phyloP scores from a whole-genome alignment of 2,888 invertebrate species.

The Eupithecia abbreviata region DNA sequence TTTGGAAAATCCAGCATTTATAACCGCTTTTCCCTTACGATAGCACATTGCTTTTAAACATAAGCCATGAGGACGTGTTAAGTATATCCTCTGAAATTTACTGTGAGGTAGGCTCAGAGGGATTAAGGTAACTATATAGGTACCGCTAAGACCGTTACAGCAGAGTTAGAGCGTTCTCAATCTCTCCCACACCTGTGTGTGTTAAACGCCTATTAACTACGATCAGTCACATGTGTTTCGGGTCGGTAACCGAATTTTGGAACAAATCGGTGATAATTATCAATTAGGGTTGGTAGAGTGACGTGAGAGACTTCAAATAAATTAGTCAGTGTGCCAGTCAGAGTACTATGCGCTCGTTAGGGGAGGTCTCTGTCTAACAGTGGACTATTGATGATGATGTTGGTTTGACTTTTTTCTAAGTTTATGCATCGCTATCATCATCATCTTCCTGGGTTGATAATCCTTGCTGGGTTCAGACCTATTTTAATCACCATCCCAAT shows the following conservation, averaged over 20 bases:
- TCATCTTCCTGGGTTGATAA: not conserved
- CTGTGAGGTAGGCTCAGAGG: constrained; percentile 59
- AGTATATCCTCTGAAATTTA: constrained; percentile 62
- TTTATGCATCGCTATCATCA: not conserved
- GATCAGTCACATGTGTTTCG: constrained; percentile 14
- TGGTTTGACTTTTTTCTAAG: not conserved
- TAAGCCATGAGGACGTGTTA: constrained; percentile 38
- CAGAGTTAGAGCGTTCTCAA: constrained; percentile 36
- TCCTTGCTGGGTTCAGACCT: not conserved
- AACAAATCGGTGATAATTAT: constrained; percentile 4
- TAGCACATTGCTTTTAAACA: constrained; percentile 13
- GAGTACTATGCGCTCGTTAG: too few species aligned
- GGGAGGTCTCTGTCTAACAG: too few species aligned
- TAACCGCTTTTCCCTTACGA: not conserved
- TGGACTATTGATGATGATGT: too few species aligned
- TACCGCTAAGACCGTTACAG: constrained; percentile 32
- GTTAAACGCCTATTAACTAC: constrained; percentile 34
- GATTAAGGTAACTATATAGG: constrained; percentile 59
- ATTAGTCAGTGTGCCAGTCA: too few species aligned
- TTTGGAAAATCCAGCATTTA: not conserved
- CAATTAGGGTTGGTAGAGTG: not conserved
- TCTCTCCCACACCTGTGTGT: constrained; percentile 27
- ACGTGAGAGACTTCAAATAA: too few species aligned
- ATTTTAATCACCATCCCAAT: not conserved
- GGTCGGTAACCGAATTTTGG: not conserved